Evolutionary conservation across 2,113 vertebrate genomes (phyloP).

Genomic region (Tympanuchus pallidicinctus): DNA sequence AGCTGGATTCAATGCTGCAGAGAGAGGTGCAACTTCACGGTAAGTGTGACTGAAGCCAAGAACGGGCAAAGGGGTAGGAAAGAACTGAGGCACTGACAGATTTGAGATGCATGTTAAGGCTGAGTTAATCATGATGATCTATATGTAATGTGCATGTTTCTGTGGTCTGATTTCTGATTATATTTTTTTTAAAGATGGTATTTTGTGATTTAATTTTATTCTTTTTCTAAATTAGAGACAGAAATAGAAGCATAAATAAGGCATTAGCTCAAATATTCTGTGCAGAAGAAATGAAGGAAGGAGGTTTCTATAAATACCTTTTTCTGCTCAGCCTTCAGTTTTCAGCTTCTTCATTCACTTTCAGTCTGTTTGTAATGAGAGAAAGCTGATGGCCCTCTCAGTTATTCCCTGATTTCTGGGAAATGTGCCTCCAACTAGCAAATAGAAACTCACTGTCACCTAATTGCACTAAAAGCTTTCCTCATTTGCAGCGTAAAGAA

Average conservation of each 20-base stretch:
- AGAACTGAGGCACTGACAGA: not conserved
- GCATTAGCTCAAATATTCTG: not conserved
- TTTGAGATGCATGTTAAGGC: not conserved
- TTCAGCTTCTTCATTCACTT: not conserved
- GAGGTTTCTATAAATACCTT: not conserved
- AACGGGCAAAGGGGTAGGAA: not conserved
- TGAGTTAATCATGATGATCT: not conserved
- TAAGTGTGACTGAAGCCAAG: conserved; percentile 45
- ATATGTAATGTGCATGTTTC: not conserved
- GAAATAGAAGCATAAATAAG: not conserved
- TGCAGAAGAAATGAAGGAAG: not conserved
- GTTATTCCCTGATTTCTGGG: not conserved
- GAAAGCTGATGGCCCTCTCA: not conserved
- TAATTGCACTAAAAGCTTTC: not conserved
- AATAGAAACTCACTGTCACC: not conserved
- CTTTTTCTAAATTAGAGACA: not conserved
- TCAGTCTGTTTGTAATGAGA: not conserved
- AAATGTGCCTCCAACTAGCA: not conserved
- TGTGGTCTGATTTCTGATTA: not conserved
- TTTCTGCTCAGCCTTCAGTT: not conserved
- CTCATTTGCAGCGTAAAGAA: not conserved
- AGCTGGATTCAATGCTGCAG: conserved; percentile 86
- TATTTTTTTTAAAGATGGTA: not conserved
- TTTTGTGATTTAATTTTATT: not conserved
- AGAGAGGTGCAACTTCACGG: conserved; percentile 81